Conservation (phyloP, 1,140 invertebrate species). For the Hyles vespertilio region DNA sequence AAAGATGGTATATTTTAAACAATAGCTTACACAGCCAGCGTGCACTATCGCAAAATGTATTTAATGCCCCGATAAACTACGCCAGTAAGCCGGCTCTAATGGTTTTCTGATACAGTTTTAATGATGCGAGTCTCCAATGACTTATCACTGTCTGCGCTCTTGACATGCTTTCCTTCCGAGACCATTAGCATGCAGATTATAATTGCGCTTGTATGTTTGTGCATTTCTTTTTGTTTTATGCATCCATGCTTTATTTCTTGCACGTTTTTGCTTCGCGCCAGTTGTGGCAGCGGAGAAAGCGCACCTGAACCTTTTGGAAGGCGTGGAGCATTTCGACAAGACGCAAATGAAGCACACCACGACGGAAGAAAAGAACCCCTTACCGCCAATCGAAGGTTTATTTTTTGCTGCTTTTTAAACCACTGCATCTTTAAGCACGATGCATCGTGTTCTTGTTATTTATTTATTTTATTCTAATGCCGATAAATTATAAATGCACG, state of each 20-base stretch:
- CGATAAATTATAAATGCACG: conserved; percentile 1
- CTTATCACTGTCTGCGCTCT: conserved; percentile 16
- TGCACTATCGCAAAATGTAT: background rate
- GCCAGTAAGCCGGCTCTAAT: conserved; percentile 4
- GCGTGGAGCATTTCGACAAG: conserved; percentile 84
- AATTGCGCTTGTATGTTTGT: background rate
- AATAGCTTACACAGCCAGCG: background rate
- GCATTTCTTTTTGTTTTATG: conserved; percentile 11
- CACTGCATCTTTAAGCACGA: conserved; percentile 21
- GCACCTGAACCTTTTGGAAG: conserved; percentile 80
- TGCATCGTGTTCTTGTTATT: conserved; percentile 24
- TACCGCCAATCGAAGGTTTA: conserved; percentile 83
- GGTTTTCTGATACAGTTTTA: conserved; percentile 10
- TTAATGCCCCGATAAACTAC: background rate
- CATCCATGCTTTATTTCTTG: conserved; percentile 35
- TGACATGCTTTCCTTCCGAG: conserved; percentile 23
- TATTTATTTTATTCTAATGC: conserved; percentile 1
- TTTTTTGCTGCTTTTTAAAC: conserved; percentile 30
- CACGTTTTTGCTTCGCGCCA: conserved; percentile 67
- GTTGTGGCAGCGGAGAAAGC: conserved; percentile 82
- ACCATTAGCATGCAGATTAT: conserved; percentile 16
- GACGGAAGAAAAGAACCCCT: conserved; percentile 85
- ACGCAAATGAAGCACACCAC: conserved; percentile 84
- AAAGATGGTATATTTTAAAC: conserved; percentile 87
- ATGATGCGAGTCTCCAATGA: conserved; percentile 12